Conservation (phyloP, 2,797 vertebrate species). For the Selene dorsalis region DNA sequence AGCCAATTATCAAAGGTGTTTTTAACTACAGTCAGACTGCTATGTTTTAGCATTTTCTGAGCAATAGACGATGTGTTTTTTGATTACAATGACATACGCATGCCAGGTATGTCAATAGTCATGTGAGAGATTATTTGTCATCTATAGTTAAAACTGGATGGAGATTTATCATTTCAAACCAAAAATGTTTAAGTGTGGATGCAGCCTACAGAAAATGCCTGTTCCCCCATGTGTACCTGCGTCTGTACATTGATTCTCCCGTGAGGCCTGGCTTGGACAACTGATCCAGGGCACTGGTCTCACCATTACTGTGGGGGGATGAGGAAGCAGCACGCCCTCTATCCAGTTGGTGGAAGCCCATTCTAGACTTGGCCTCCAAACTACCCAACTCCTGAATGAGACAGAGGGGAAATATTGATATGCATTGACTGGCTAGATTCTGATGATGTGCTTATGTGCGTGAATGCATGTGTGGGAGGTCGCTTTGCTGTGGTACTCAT, state of each 20-base stretch:
- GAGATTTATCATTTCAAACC: too few relatives aligned
- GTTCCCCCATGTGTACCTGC: constrained; percentile 72
- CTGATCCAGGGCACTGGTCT: constrained; percentile 59
- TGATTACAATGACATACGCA: too few relatives aligned
- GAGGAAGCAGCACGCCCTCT: constrained; percentile 78
- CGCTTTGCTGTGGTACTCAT: background rate
- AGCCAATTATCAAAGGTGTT: too few relatives aligned
- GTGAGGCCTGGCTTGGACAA: constrained; percentile 76
- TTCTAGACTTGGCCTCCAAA: constrained; percentile 84
- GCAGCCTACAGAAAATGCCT: too few relatives aligned
- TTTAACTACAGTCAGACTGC: too few relatives aligned
- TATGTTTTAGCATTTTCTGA: too few relatives aligned
- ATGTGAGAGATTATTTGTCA: too few relatives aligned
- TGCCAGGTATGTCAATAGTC: too few relatives aligned
- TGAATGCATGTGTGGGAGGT: background rate
- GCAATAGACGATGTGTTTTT: too few relatives aligned
- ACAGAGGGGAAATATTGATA: constrained; percentile 40
- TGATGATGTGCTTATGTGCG: accelerated
- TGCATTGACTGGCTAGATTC: background rate
- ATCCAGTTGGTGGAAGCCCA: constrained; percentile 78
- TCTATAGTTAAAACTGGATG: too few relatives aligned
- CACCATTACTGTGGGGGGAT: constrained; percentile 78
- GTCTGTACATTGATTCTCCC: constrained; percentile 83
- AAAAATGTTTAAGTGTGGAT: too few relatives aligned
- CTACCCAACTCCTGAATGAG: constrained; percentile 86